Conservation (phyloP, 2,113 vertebrate species). For the Rhea pennata region DNA sequence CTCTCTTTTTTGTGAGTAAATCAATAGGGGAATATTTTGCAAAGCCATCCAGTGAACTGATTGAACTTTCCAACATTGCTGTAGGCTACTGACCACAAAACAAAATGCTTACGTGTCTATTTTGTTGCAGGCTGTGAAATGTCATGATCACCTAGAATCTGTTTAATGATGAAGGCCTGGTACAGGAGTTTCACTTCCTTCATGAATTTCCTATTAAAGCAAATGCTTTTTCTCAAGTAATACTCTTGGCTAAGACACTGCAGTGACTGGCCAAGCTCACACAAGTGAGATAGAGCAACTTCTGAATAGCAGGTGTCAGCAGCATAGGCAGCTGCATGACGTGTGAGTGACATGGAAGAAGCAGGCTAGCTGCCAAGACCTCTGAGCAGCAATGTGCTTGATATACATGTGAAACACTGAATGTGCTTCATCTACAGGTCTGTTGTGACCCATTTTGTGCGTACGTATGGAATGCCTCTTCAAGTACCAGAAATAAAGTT, state of each 20-base stretch:
- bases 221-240: background rate
- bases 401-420: background rate
- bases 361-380: background rate
- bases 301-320: conserved; percentile 9
- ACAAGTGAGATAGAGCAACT: background rate
- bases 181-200: background rate
- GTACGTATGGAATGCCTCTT: background rate
- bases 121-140: background rate
- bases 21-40: background rate
- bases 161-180: background rate
- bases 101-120: background rate
- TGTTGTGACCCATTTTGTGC: background rate
- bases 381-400: background rate
- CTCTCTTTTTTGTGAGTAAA: background rate
- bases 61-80: background rate
- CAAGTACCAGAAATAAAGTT: background rate
- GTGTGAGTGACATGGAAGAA: background rate
- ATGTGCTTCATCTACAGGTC: background rate
- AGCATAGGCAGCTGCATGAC: fast-evolving
- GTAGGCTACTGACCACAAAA: background rate
- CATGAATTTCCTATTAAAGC: background rate
- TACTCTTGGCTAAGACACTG: background rate
- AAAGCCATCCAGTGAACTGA: background rate
- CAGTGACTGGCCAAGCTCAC: background rate
- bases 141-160: fast-evolving